Conservation (phyloP, 2,113 vertebrate species). For the Suricata suricatta region DNA sequence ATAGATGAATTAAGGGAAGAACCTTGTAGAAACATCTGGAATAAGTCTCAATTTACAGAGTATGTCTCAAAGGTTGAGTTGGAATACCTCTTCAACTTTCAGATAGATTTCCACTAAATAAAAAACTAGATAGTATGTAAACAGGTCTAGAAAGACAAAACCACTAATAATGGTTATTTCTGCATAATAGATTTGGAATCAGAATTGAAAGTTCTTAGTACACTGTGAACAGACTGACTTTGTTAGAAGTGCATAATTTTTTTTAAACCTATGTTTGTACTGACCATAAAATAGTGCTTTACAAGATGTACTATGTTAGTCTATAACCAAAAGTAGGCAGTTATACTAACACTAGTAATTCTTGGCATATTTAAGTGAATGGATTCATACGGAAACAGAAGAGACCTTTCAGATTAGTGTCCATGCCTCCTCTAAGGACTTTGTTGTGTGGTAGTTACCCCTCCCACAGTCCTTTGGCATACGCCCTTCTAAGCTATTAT, state of each 20-base stretch:
- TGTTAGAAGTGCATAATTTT: neutral
- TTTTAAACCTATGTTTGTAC: neutral
- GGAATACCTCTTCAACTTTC: neutral
- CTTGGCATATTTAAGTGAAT: neutral
- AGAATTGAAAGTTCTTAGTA: neutral
- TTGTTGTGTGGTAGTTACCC: neutral
- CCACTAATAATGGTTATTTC: neutral
- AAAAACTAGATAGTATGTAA: neutral
- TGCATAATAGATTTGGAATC: neutral
- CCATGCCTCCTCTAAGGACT: neutral
- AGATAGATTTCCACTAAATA: neutral
- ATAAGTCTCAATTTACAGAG: neutral
- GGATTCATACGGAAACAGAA: neutral
- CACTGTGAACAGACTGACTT: neutral
- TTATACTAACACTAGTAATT: neutral
- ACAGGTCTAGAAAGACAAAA: neutral
- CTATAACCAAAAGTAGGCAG: neutral
- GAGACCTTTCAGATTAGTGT: neutral
- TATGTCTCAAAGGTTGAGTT: neutral
- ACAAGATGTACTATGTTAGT: neutral
- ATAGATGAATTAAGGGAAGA: constrained; percentile 13
- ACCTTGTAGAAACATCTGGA: neutral
- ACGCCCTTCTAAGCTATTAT: neutral
- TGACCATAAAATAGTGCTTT: constrained; percentile 7
- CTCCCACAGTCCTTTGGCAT: neutral